Conservation (phyloP, 2,113 vertebrate genomes). For the Bos taurus region DNA sequence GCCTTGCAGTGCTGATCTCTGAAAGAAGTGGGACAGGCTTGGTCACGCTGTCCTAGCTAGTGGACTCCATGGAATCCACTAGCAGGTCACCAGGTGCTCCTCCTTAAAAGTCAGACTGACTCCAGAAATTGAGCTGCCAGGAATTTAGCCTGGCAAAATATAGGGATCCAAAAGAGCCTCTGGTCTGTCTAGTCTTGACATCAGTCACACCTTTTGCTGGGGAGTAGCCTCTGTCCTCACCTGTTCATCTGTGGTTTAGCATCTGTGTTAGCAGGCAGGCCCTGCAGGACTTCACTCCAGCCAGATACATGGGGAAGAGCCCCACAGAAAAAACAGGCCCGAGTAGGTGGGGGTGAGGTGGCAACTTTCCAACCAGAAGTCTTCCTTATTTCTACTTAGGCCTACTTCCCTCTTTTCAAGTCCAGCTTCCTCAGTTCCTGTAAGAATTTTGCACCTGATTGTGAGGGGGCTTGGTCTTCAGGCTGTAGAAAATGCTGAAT, state of each 20-base stretch:
- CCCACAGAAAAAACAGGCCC: accelerated
- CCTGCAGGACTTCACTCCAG: background rate
- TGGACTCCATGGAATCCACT: background rate
- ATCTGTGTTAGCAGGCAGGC: background rate
- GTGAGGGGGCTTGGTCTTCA: background rate
- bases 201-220: background rate
- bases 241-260: background rate
- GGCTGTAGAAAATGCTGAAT: background rate
- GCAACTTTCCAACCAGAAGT: background rate
- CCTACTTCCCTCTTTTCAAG: background rate
- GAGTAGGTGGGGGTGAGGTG: background rate
- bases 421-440: background rate
- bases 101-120: background rate
- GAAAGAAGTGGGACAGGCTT: background rate
- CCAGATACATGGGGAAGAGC: background rate
- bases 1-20: too few relatives aligned
- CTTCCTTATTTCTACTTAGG: too few relatives aligned
- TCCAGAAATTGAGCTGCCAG: background rate
- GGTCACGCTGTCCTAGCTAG: background rate
- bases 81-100: background rate
- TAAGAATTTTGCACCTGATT: background rate
- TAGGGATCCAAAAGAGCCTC: background rate
- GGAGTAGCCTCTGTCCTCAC: background rate
- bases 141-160: background rate
- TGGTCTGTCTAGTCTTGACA: background rate